Evolutionary conservation across 2,113 vertebrate species (phyloP).

Genomic region (Neodon shergylaensis): DNA sequence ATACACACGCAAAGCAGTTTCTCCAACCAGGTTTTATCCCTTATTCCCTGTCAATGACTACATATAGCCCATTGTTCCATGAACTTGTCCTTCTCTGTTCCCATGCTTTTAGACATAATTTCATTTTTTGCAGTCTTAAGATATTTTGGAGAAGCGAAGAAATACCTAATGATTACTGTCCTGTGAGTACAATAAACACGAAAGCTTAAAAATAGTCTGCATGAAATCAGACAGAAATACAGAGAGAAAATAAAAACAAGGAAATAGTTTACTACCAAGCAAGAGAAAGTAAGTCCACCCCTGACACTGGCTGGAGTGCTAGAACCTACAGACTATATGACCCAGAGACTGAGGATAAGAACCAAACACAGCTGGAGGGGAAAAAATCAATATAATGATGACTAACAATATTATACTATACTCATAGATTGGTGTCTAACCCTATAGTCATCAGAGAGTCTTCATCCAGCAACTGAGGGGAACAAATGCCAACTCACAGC

Average conservation of each 20-base stretch:
- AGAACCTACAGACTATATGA: background rate
- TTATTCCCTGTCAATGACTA: background rate
- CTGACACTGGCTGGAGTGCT: background rate
- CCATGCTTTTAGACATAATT: background rate
- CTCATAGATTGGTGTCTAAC: background rate
- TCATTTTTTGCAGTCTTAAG: background rate
- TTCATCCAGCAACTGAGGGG: background rate
- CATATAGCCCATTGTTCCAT: background rate
- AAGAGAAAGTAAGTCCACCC: background rate
- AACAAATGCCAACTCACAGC: background rate
- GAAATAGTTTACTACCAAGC: background rate
- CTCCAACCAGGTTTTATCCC: accelerated
- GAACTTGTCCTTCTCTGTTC: background rate
- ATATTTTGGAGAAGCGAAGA: background rate
- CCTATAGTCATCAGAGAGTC: background rate
- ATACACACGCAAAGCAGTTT: background rate
- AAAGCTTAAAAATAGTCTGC: background rate
- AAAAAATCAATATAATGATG: background rate
- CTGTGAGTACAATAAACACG: background rate
- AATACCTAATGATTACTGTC: background rate
- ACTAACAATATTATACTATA: background rate
- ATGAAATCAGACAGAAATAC: background rate
- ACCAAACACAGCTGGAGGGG: background rate
- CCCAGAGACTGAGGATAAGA: background rate
- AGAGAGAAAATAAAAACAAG: conserved; percentile 13